Conservation (phyloP, 2,888 invertebrate genomes). For the Mimachlamys varia region DNA sequence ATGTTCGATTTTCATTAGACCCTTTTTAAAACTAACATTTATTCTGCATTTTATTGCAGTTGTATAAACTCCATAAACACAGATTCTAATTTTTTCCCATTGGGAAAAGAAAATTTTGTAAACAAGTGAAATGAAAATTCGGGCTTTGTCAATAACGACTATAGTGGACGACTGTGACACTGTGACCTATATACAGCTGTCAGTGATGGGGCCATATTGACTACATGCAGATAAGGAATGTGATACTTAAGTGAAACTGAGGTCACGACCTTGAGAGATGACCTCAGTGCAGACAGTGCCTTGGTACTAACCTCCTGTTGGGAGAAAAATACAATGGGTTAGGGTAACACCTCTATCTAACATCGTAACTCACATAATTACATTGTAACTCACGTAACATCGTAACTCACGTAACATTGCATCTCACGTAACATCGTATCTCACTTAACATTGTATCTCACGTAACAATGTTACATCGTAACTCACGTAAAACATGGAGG, state of each 20-base stretch:
- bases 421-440: too few species aligned
- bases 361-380: not conserved
- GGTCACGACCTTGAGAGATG: not conserved
- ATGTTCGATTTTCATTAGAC: too few species aligned
- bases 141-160: not conserved
- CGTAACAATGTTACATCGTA: too few species aligned
- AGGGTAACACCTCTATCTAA: not conserved
- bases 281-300: not conserved
- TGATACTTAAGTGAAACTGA: slow-evolving; percentile 30
- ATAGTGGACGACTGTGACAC: not conserved
- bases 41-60: too few species aligned
- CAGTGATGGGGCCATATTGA: not conserved
- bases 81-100: too few species aligned
- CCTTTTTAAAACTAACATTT: too few species aligned
- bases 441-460: too few species aligned
- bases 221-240: slow-evolving; percentile 17
- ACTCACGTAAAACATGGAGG: too few species aligned
- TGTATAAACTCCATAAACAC: too few species aligned
- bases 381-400: not conserved
- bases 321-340: not conserved
- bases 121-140: not conserved
- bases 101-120: not conserved
- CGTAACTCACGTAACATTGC: too few species aligned
- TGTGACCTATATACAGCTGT: not conserved
- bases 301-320: slow-evolving; percentile 10